Percentiles rank a stretch among this genome's conserved stretches.
Conservation (phyloP, 2,888 invertebrate species). For the Caenorhabditis sp. region DNA sequence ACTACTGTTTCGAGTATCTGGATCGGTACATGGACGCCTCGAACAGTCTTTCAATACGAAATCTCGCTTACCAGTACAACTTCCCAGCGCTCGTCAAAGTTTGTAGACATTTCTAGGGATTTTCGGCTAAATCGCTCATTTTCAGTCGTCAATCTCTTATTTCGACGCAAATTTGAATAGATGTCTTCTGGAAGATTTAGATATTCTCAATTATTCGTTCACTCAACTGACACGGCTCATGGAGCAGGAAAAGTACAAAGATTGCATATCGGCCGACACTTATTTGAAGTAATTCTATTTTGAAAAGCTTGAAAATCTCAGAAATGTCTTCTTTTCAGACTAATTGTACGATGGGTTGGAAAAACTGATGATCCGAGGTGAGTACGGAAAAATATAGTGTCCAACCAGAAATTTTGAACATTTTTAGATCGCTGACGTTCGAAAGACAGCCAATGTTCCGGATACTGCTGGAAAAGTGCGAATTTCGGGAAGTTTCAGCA, state of each 20-base stretch:
- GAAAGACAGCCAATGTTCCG: conserved; percentile 82
- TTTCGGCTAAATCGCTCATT: background rate
- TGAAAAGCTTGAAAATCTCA: background rate
- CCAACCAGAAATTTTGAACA: too few relatives aligned
- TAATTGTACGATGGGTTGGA: conserved; percentile 83
- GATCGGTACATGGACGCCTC: conserved; percentile 83
- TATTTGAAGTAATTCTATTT: conserved; percentile 71
- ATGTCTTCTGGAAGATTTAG: conserved; percentile 82
- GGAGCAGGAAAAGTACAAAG: conserved; percentile 81
- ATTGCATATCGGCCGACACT: conserved; percentile 77
- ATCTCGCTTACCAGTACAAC: conserved; percentile 83
- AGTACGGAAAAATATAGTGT: too few relatives aligned
- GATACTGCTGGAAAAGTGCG: conserved; percentile 80
- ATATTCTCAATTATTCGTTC: conserved; percentile 82
- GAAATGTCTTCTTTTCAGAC: conserved; percentile 62
- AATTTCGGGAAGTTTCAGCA: conserved; percentile 61
- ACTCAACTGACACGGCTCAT: conserved; percentile 82
- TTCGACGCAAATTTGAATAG: conserved; percentile 76
- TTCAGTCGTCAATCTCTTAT: conserved; percentile 68
- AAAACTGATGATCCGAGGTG: too few relatives aligned
- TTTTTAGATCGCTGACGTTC: too few relatives aligned
- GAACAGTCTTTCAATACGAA: conserved; percentile 84
- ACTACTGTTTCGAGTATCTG: conserved; percentile 84
- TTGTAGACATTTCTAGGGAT: background rate
- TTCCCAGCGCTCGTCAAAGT: conserved; percentile 83